Evolutionary conservation across 2,113 vertebrate genomes (phyloP).

Genomic region (Mormoops blainvillei): DNA sequence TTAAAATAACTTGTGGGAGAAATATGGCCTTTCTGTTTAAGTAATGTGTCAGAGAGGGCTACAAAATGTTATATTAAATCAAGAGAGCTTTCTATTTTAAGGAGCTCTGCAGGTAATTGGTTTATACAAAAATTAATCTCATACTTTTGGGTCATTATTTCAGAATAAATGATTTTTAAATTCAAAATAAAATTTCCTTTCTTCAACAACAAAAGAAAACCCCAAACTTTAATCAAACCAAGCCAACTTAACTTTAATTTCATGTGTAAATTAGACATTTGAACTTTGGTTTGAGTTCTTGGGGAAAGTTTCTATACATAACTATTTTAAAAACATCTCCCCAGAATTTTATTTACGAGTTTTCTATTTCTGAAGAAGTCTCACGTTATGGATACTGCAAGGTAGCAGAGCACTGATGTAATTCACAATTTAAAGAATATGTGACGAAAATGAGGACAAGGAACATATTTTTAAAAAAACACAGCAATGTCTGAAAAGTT

Average conservation of each 20-base stretch:
- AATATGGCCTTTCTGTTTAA: slow-evolving; percentile 36
- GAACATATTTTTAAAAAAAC: background rate
- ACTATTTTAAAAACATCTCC: slow-evolving; percentile 9
- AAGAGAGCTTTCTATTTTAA: slow-evolving; percentile 36
- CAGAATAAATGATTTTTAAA: slow-evolving; percentile 49
- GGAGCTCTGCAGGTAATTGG: slow-evolving; percentile 32
- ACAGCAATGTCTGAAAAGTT: background rate
- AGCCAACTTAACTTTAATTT: slow-evolving; percentile 54
- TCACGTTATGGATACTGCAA: background rate
- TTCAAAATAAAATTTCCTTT: slow-evolving; percentile 53
- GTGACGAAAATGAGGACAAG: background rate
- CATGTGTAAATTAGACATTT: slow-evolving; percentile 10
- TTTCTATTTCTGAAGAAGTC: slow-evolving; percentile 5
- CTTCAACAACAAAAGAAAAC: slow-evolving; percentile 52
- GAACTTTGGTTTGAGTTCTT: slow-evolving; percentile 5
- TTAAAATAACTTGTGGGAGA: slow-evolving; percentile 40
- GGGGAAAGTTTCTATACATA: background rate
- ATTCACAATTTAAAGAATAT: background rate
- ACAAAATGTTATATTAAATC: slow-evolving; percentile 18
- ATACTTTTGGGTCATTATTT: slow-evolving; percentile 44
- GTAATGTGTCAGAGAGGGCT: background rate
- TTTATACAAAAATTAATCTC: slow-evolving; percentile 56
- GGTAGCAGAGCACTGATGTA: background rate
- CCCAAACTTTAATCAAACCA: slow-evolving; percentile 26
- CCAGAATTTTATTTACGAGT: background rate